A percentile compares a stretch with the other conserved stretches of the same genome.
phyloP scores from a whole-genome alignment of 2,113 vertebrate species.

The Henicopernis longicauda region DNA sequence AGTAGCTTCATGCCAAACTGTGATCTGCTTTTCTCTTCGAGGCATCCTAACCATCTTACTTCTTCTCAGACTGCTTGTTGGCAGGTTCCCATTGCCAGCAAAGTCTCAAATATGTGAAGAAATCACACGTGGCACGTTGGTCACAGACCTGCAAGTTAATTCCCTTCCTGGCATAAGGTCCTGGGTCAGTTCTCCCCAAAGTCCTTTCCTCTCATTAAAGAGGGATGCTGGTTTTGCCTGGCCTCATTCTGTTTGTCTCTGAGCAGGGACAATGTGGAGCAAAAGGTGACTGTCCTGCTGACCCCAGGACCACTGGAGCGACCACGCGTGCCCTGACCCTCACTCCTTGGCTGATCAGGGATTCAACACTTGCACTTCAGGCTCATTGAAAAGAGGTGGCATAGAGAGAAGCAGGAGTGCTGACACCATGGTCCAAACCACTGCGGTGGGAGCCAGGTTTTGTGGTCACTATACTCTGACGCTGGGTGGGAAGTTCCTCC shows the following conservation, averaged over 20 bases:
- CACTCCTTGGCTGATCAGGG: not conserved
- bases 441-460: not conserved
- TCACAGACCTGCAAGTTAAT: not conserved
- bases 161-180: fast-evolving
- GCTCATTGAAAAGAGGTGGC: not conserved
- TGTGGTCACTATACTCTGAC: fast-evolving
- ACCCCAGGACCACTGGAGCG: too few species aligned
- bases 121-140: fast-evolving
- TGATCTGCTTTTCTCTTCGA: not conserved
- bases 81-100: not conserved
- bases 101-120: not conserved
- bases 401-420: not conserved
- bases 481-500: fast-evolving
- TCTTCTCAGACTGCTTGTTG: not conserved
- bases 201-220: not conserved
- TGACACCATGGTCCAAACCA: not conserved
- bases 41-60: not conserved
- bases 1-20: not conserved
- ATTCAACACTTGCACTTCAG: too few species aligned
- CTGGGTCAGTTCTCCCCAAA: not conserved
- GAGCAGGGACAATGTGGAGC: not conserved
- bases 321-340: fast-evolving
- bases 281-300: fast-evolving
- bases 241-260: not conserved
- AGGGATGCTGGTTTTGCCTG: not conserved